These are phyloP conservation scores for Sphecodes monilicornis DNA, from an alignment of 2,888 invertebrate species.

Conservation along the genomic window DNA sequence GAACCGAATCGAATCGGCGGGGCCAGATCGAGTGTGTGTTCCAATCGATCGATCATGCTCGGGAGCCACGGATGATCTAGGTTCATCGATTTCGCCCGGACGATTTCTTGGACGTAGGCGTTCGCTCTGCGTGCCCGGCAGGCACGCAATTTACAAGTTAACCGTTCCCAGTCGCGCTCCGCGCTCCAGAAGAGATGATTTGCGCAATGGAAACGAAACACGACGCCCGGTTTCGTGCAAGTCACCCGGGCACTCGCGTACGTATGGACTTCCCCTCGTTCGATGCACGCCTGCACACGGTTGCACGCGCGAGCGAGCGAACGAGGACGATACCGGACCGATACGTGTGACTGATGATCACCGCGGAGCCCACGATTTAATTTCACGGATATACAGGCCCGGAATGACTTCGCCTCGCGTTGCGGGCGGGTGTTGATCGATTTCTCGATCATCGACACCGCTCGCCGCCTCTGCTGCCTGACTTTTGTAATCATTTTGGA, in stretches of 20 bases:
- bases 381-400: constrained; percentile 72
- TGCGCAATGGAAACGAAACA: constrained; percentile 76
- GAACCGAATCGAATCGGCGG: background rate
- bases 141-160: constrained; percentile 74
- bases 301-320: background rate
- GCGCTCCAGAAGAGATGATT: constrained; percentile 73
- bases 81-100: constrained; percentile 45
- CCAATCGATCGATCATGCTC: constrained; percentile 43
- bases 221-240: constrained; percentile 65
- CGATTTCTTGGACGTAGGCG: constrained; percentile 65
- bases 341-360: constrained; percentile 74
- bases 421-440: constrained; percentile 54
- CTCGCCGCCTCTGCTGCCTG: constrained; percentile 22
- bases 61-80: constrained; percentile 31
- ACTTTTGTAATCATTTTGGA: constrained; percentile 1
- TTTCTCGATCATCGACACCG: constrained; percentile 57
- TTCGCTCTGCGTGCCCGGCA: constrained; percentile 50
- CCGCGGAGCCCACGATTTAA: constrained; percentile 73
- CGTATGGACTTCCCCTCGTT: background rate
- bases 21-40: background rate
- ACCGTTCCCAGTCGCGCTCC: constrained; percentile 68
- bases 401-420: constrained; percentile 62
- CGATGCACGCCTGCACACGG: background rate
- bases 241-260: constrained; percentile 49
- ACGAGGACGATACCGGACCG: constrained; percentile 21